Conservation (phyloP, 2,797 vertebrate genomes). For the Poecilia wingei region DNA sequence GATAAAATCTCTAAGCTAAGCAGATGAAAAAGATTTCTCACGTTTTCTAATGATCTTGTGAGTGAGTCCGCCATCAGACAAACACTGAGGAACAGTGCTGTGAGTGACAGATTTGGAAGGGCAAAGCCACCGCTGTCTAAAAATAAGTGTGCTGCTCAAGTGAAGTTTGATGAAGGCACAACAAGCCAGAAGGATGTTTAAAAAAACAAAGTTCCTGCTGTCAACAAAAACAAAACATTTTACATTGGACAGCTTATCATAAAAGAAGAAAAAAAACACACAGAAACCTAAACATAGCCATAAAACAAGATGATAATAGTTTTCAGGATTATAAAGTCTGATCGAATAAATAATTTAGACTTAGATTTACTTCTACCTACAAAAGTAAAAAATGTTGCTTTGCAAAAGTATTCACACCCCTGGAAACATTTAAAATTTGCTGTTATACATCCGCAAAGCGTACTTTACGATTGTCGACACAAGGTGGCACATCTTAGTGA, state of each 20-base stretch:
- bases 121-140: background rate
- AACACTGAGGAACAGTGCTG: background rate
- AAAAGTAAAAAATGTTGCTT: background rate
- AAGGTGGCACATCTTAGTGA: background rate
- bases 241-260: background rate
- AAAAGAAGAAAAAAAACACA: background rate
- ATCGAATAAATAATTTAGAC: background rate
- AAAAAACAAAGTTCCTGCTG: background rate
- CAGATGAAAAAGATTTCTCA: background rate
- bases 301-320: background rate
- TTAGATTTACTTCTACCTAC: background rate
- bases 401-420: background rate
- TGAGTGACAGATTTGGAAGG: constrained; percentile 3
- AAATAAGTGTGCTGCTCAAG: background rate
- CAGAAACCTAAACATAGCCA: background rate
- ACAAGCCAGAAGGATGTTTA: background rate
- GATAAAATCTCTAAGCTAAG: background rate
- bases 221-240: background rate
- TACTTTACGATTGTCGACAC: background rate
- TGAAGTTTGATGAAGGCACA: background rate
- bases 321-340: background rate
- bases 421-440: background rate
- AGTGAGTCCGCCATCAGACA: background rate
- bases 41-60: no score
- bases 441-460: background rate